Evolutionary conservation across 2,113 vertebrate species (phyloP), one percentile per base, ranked within the genome.

Genomic region (Motacilla tschutschensis): DNA sequence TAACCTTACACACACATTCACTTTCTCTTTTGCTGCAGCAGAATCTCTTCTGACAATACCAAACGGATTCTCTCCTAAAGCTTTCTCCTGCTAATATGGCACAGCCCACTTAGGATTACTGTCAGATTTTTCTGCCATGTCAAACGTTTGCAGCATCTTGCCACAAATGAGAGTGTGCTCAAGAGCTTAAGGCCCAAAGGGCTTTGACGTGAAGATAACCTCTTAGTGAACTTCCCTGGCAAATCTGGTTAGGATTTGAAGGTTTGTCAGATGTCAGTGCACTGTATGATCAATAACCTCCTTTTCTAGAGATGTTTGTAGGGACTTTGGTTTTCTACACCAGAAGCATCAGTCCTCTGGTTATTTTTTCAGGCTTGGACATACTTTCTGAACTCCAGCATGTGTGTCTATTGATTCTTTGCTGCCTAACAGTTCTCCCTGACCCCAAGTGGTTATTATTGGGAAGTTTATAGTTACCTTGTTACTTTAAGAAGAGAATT

Each of bases 91-190:
- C 33, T 90, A 55, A 44, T 82, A 26, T n/a, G 33, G 79, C 72
- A 87, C 67, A 35, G 19, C 41, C 41, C 8, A 9, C 48, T 85
- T 74, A n/a, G 47, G 41, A 75, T 83, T 63, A 17, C 76, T 64
- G 35, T 78, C 89, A 71, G 33, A 43, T 76, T 73, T 75, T 82
- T 76, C 78, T 77, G 48, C 73, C 48, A 17, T 77, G 65, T 92
- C 76, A 80, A 29, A 67, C 48, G 31, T 77, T 85, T 85, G 79
- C 65, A 85, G 63, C 62, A 50, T 89, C 79, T 74, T 89, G 65
- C 57, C 36, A 53, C 76, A 89, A 80, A 75, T 62, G 85, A 71
- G 8, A 35, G 8, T 50, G 72, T 69, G 44, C 72, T 88, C 31
- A 38, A 70, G 82, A 82, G 60, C 84, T 88, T 65, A n/a, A 86